Evolutionary conservation across 2,888 invertebrate genomes (phyloP).

Genomic region (Helobdella robusta): DNA sequence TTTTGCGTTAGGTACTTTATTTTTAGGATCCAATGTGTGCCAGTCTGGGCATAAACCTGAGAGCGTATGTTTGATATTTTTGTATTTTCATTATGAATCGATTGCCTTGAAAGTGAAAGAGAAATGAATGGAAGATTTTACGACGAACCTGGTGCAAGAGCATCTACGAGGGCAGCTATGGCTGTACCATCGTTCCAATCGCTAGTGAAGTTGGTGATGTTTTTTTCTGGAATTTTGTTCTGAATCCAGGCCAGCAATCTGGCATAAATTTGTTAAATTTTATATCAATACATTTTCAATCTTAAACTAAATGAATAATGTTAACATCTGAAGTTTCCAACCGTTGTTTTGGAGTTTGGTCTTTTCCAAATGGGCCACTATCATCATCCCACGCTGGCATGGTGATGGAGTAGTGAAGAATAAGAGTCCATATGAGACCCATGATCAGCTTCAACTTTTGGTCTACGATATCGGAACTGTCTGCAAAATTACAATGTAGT

Average conservation of each 20-base stretch:
- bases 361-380: conserved; percentile 52
- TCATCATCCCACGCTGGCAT: conserved; percentile 78
- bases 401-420: conserved; percentile 83
- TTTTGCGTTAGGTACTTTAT: conserved; percentile 73
- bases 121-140: too few relatives aligned
- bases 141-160: conserved; percentile 77
- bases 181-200: conserved; percentile 85
- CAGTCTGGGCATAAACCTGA: conserved; percentile 81
- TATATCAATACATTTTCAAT: neutral
- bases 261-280: neutral
- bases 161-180: conserved; percentile 78
- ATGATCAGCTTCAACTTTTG: conserved; percentile 79
- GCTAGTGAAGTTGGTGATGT: conserved; percentile 74
- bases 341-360: conserved; percentile 52
- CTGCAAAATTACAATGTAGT: conserved; percentile 50
- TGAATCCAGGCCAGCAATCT: conserved; percentile 66
- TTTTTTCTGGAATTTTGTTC: conserved; percentile 69
- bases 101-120: too few relatives aligned
- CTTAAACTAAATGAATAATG: too few relatives aligned
- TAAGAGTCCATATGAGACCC: conserved; percentile 84
- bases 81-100: too few relatives aligned
- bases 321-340: too few relatives aligned
- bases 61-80: neutral
- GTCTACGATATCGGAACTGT: conserved; percentile 80
- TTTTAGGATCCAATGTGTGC: conserved; percentile 73